These are phyloP conservation scores for Parasteatoda tepidariorum DNA, from an alignment of 1,140 invertebrate species.

Conservation along the genomic window DNA sequence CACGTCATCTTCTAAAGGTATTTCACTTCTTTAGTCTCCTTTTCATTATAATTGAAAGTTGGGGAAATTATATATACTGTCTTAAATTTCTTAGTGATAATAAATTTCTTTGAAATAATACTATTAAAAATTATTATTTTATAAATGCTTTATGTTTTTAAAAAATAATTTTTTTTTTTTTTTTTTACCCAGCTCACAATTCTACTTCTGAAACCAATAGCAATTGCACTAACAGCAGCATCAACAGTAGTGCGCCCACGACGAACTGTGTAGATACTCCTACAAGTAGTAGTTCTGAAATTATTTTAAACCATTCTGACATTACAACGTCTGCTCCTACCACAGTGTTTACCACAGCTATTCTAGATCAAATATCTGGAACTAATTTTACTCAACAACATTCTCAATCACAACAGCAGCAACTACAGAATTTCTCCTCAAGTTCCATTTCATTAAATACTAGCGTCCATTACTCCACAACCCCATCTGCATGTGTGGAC, in stretches of 20 bases:
- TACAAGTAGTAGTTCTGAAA: constrained; percentile 12
- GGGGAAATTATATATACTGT: background rate
- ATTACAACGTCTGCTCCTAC: constrained; percentile 5
- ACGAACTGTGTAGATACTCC: constrained; percentile 9
- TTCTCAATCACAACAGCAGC: constrained; percentile 50
- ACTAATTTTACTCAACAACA: constrained; percentile 50
- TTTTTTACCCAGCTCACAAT: constrained; percentile 31
- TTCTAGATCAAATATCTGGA: constrained; percentile 54
- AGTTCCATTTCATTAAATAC: constrained; percentile 65
- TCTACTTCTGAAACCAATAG: constrained; percentile 24
- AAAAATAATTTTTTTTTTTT: too few species aligned
- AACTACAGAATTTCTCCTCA: constrained; percentile 49
- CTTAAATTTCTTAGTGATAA: background rate
- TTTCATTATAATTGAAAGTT: background rate
- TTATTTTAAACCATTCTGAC: constrained; percentile 13
- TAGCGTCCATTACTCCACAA: constrained; percentile 43
- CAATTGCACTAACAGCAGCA: constrained; percentile 15
- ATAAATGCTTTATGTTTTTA: background rate
- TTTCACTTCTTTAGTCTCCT: background rate
- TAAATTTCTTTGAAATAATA: background rate
- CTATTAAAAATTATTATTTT: background rate
- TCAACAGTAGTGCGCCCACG: background rate
- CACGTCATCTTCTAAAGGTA: constrained; percentile 48
- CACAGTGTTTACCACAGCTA: constrained; percentile 46
- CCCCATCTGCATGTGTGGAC: constrained; percentile 50